These are phyloP conservation scores for Myotis lucifugus DNA, from an alignment of 2,113 vertebrate genomes.

Conservation along the genomic window DNA sequence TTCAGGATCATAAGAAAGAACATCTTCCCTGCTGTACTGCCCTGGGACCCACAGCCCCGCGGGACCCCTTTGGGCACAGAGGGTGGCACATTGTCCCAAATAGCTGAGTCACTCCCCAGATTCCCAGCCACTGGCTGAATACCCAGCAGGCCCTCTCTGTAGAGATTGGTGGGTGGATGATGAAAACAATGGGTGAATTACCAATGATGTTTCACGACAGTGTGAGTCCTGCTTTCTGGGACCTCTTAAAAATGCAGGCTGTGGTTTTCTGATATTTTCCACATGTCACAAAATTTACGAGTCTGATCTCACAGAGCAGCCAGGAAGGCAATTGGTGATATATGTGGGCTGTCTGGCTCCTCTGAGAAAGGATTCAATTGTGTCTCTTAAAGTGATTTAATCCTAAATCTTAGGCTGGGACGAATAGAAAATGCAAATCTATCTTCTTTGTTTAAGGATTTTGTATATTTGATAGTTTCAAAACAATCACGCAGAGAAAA, in stretches of 20 bases:
- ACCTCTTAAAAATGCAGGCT: conserved; percentile 56
- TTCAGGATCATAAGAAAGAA: neutral
- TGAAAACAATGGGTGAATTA: neutral
- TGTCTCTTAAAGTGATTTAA: conserved; percentile 58
- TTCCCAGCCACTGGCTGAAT: neutral
- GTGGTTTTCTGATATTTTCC: conserved; percentile 67
- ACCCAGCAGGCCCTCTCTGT: neutral
- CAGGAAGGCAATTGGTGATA: conserved; percentile 50
- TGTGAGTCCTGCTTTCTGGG: neutral
- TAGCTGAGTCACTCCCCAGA: neutral
- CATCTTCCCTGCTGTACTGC: neutral
- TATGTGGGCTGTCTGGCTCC: conserved; percentile 36
- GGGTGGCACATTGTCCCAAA: neutral
- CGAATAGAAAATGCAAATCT: conserved; percentile 75
- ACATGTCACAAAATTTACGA: conserved; percentile 66
- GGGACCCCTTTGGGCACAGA: neutral
- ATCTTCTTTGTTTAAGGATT: conserved; percentile 62
- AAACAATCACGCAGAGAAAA: conserved; percentile 65
- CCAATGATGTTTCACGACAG: neutral
- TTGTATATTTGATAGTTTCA: conserved; percentile 66
- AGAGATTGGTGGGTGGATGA: neutral
- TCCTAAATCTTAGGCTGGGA: conserved; percentile 67
- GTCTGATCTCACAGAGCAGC: conserved; percentile 47
- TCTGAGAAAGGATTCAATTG: conserved; percentile 46
- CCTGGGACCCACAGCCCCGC: neutral